A percentile compares a stretch with the other conserved stretches of the same genome.
Evolutionary conservation across 1,140 invertebrate species (phyloP).

Genomic region (Lepidurus packardi): DNA sequence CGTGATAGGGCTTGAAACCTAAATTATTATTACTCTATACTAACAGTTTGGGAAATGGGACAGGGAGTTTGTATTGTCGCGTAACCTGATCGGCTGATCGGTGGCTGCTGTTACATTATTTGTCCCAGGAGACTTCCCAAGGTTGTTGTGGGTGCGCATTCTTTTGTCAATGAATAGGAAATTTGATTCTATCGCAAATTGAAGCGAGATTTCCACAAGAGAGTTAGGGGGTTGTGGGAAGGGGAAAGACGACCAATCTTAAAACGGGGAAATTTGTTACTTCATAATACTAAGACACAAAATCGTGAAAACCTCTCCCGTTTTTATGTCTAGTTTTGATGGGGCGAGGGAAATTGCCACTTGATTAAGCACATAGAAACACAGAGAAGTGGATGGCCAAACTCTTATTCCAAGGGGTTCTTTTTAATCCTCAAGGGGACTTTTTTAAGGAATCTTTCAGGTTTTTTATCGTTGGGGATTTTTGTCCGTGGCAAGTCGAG

Average conservation of each 20-base stretch:
- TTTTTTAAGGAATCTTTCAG: background rate
- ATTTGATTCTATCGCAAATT: conserved; percentile 3
- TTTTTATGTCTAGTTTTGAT: background rate
- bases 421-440: no score
- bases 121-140: background rate
- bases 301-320: no score
- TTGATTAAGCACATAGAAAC: conserved; percentile 4
- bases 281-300: no score
- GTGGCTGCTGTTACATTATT: background rate
- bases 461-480: background rate
- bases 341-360: background rate
- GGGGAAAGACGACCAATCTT: background rate
- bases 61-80: background rate
- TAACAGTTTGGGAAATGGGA: background rate
- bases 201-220: background rate
- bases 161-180: conserved; percentile 16
- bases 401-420: no score
- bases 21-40: no score
- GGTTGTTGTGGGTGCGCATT: background rate
- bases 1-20: no score
- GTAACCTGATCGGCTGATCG: background rate
- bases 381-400: background rate
- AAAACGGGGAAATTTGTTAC: background rate
- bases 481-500: background rate
- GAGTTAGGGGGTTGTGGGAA: background rate